phyloP scores from a whole-genome alignment of 2,888 invertebrate species.

The Drosophila acutilabella region DNA sequence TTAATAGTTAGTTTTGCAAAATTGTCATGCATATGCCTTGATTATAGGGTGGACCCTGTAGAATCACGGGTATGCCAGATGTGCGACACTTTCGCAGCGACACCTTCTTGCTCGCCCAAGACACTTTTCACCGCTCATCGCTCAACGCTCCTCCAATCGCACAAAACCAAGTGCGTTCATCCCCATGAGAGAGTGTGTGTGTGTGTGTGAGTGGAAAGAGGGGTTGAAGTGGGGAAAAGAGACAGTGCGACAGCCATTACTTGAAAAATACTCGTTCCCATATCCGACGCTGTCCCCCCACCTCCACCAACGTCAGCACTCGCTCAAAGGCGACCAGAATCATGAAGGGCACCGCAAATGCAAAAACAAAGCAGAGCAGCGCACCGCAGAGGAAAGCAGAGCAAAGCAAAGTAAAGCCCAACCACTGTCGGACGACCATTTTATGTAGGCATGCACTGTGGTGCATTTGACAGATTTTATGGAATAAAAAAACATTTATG shows the following conservation, averaged over 20 bases:
- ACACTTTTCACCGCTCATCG: slow-evolving; percentile 28
- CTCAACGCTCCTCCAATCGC: slow-evolving; percentile 3
- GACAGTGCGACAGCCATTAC: slow-evolving; percentile 51
- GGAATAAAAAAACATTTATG: no score
- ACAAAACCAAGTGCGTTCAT: slow-evolving; percentile 10
- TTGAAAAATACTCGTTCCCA: slow-evolving; percentile 43
- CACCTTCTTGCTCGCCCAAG: slow-evolving; percentile 35
- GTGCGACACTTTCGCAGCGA: slow-evolving; percentile 51
- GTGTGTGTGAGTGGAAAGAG: not conserved
- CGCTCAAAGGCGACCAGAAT: slow-evolving; percentile 4
- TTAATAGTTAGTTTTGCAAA: slow-evolving; percentile 36
- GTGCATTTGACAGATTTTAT: no score
- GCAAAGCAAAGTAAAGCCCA: slow-evolving; percentile 48
- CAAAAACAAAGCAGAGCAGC: slow-evolving; percentile 26
- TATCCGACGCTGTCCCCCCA: slow-evolving; percentile 12
- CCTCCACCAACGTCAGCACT: no score
- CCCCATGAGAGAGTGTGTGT: not conserved
- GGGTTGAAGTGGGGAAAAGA: not conserved
- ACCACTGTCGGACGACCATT: slow-evolving; percentile 52
- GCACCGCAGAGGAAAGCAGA: slow-evolving; percentile 12
- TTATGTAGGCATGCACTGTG: slow-evolving; percentile 13
- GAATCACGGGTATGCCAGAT: slow-evolving; percentile 17
- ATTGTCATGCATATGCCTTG: slow-evolving; percentile 32
- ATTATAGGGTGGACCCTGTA: slow-evolving; percentile 29
- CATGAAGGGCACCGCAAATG: slow-evolving; percentile 33